Base-by-base conservation (phyloP, 92 coral and sea anemone genomes). In the Zoanthus sociatus region DNA sequence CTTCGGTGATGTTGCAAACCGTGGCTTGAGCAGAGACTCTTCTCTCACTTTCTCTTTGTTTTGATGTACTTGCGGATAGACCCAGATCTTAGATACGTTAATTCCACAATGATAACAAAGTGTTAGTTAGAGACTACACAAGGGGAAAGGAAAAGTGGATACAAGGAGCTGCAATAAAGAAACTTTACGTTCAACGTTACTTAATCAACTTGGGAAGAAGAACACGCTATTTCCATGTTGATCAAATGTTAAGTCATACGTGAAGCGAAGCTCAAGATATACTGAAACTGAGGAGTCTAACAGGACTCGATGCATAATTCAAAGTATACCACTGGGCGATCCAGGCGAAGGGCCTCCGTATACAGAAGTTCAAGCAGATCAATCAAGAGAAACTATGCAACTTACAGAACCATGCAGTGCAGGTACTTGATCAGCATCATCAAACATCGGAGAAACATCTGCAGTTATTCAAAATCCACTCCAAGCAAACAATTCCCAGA, bases 1-100 rank as follows among this genome's bases (percentile, higher is more conserved):
- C 91, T 31, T 93, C 94, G 5, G 96, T 91, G 4, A 91, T 78
- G 82, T 77, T 77, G 63, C 94, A 89, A 55, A 87, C 37, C 31
- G 82, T 85, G 1, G 94, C 76, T 51, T 84, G 90, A 78, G 84
- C 71, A 79, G 70, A 83, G 72, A 60, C 78, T 20, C 31, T 61
- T 9, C 50, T 74, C 26, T 85, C 79, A 15, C 70, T n/a, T 6
- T 68, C 89, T 4, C 18, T 42, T 30, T 89, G 53, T 42, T 69
- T 21, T 60, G 69, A 20, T 64, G 56, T 26, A 32, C 51, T 71
- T 32, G 71, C 76, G 55, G 46, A 42, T 26, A n/a, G n/a, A n/a
- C n/a, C n/a, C n/a, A n/a, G n/a, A n/a, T n/a, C n/a, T n/a, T n/a
- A n/a, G n/a, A n/a, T n/a, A n/a, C n/a, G n/a, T n/a, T n/a, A n/a